These are phyloP conservation scores for Dolomedes plantarius DNA, from an alignment of 2,888 invertebrate genomes.

Conservation along the genomic window DNA sequence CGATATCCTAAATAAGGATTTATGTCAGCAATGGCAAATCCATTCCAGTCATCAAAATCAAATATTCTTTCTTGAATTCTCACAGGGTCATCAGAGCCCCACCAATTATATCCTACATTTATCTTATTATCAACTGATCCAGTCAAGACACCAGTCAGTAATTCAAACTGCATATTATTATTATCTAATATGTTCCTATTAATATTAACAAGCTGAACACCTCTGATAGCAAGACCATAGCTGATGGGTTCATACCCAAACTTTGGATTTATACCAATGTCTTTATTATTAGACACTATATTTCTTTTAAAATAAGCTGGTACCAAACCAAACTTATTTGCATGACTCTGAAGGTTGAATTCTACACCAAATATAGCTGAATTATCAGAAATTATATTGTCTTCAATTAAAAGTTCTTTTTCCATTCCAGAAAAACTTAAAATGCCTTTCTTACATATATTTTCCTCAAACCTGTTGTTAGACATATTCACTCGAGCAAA, in stretches of 20 bases:
- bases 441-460: constrained; percentile 87
- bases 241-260: constrained; percentile 80
- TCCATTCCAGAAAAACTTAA: constrained; percentile 95
- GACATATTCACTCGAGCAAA: constrained; percentile 92
- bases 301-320: constrained; percentile 87
- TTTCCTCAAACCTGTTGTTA: constrained; percentile 88
- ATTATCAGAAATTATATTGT: constrained; percentile 88
- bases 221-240: constrained; percentile 92
- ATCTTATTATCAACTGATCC: constrained; percentile 90
- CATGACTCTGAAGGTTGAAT: constrained; percentile 92
- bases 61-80: constrained; percentile 90
- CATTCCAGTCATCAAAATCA: constrained; percentile 99
- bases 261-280: constrained; percentile 75
- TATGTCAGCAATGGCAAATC: constrained; percentile 94
- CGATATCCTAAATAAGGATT: constrained; percentile 82
- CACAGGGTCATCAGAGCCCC: constrained; percentile 88
- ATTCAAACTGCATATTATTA: constrained; percentile 84
- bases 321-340: constrained; percentile 86
- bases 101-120: constrained; percentile 96
- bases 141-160: constrained; percentile 90
- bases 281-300: constrained; percentile 84
- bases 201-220: constrained; percentile 94
- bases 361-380: constrained; percentile 89
- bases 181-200: constrained; percentile 93
- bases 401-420: constrained; percentile 90